Conservation (phyloP, 2,888 invertebrate genomes). For the Catonia carolina region DNA sequence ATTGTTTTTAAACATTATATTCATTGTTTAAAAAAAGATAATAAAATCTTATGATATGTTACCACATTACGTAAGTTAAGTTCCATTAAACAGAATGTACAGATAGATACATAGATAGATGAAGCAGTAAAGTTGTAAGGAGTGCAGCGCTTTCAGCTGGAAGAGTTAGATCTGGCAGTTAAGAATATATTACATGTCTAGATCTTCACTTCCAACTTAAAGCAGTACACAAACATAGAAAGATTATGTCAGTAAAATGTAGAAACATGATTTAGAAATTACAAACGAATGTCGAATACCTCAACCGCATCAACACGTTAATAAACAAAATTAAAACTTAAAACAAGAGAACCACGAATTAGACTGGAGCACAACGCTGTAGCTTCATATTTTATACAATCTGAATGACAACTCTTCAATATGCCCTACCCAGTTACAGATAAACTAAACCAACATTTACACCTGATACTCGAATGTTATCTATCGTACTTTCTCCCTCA, state of each 20-base stretch:
- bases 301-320: not conserved
- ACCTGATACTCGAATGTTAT: slow-evolving; percentile 15
- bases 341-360: not conserved
- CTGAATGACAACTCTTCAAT: slow-evolving; percentile 23
- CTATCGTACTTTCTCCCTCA: slow-evolving; percentile 11
- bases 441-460: slow-evolving; percentile 30
- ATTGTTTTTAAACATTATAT: no score
- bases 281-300: not conserved
- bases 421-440: slow-evolving; percentile 25
- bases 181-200: slow-evolving; percentile 45
- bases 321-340: no score
- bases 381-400: slow-evolving; percentile 27
- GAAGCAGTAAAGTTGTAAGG: no score
- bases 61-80: no score
- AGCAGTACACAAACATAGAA: slow-evolving; percentile 33
- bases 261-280: slow-evolving; percentile 1
- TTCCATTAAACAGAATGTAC: no score
- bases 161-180: slow-evolving; percentile 68
- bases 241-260: not conserved
- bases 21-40: no score
- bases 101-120: no score
- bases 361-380: not conserved
- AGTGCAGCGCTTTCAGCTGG: slow-evolving; percentile 51
- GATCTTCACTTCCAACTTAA: slow-evolving; percentile 62
- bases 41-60: no score